Conservation (phyloP, 2,113 vertebrate species). For the Hippocampus barbouri region DNA sequence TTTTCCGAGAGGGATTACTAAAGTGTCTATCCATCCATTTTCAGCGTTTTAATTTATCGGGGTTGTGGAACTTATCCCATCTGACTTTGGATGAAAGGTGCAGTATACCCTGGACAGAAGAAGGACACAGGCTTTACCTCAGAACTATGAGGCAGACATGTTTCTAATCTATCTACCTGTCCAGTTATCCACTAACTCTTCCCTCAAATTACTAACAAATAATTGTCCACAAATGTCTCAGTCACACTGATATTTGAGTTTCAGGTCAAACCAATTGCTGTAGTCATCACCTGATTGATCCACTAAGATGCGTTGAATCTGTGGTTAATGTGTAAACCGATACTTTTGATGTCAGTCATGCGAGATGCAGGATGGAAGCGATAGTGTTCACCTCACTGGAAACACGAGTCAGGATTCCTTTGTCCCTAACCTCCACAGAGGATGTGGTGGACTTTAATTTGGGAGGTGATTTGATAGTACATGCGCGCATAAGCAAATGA, state of each 20-base stretch:
- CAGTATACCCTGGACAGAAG: too few species aligned
- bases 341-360: constrained; percentile 1
- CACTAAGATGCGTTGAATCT: neutral
- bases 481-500: constrained; percentile 35
- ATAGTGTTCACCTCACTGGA: constrained; percentile 32
- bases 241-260: neutral
- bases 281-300: neutral
- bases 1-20: too few species aligned
- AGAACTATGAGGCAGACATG: neutral
- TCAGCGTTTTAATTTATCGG: too few species aligned
- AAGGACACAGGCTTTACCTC: neutral
- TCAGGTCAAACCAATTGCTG: neutral
- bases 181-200: neutral
- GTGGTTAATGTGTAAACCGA: neutral
- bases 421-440: constrained; percentile 60
- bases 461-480: constrained; percentile 22
- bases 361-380: constrained; percentile 53
- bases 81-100: too few species aligned
- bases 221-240: neutral
- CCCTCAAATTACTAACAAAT: neutral
- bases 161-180: neutral
- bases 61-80: too few species aligned
- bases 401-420: constrained; percentile 44
- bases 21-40: too few species aligned
- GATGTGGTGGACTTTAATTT: constrained; percentile 64